Conservation (phyloP, 1,140 invertebrate genomes). For the Cardiocondyla obscurior region DNA sequence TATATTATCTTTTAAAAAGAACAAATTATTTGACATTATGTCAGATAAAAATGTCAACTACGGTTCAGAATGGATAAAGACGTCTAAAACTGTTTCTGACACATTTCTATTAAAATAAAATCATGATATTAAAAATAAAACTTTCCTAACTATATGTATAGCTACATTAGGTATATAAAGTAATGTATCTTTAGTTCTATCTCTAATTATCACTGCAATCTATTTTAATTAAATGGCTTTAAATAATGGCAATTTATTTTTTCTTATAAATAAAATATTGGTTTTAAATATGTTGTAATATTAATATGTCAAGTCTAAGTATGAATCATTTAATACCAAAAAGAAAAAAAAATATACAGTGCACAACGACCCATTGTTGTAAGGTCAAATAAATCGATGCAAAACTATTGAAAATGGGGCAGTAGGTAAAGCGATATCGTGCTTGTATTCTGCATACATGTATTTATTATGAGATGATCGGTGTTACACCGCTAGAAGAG, state of each 20-base stretch:
- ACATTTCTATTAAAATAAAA: not conserved
- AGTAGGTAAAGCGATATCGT: conserved; percentile 24
- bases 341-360: too few relatives aligned
- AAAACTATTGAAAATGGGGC: conserved; percentile 59
- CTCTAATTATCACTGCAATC: not conserved
- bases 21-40: conserved; percentile 7
- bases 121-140: not conserved
- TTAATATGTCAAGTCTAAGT: not conserved
- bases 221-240: not conserved
- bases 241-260: not conserved
- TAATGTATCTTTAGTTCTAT: not conserved
- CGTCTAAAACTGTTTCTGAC: not conserved
- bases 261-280: not conserved
- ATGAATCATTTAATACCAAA: not conserved
- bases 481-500: not conserved
- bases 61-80: not conserved
- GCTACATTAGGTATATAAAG: not conserved
- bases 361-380: not conserved
- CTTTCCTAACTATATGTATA: not conserved
- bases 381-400: conserved; percentile 57
- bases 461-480: conserved; percentile 48
- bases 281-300: not conserved
- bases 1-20: not conserved
- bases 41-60: not conserved
- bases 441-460: conserved; percentile 53